Evolutionary conservation across 2,113 vertebrate species (phyloP), one percentile per base, ranked within the genome.

Genomic region (Cepphus grylle): DNA sequence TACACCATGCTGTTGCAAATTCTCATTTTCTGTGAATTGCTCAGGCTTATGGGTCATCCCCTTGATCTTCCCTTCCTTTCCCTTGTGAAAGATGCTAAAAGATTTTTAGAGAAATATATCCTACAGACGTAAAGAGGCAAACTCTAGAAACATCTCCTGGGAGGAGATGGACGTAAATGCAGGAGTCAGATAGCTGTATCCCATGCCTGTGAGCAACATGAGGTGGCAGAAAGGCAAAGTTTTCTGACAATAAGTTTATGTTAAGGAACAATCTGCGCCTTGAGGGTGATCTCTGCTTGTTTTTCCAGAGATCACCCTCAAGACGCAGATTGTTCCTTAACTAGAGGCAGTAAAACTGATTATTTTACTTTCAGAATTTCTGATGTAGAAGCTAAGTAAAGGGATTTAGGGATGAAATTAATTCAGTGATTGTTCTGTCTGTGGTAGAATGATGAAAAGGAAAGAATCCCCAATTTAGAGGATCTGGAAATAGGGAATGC

Each of bases 361-460:
- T 70, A 71, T 65, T 92, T 74, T 53, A 38, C 72, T 85, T 94
- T 73, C 36, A 70, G 70, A 86, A 77, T 61, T 80, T 49, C 58
- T 92, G 32, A 26, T 82, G 52, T 80, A 77, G 61, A 73, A 79
- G 58, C 21, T 85, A 77, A 89, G 56, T 81, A 88, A 89, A 91
- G n/a, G 42, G 66, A 95, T 89, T 93, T 93, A 89, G 62, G 62
- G 50, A 43, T 89, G 19, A 77, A 94, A 91, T 93, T 65, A 93
- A 89, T 93, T 82, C 70, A 74, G 30, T 52, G 77, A 67, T 90
- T 89, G n/a, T 58, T 77, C 58, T 76, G 26, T 52, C 66, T 1
- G 0, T 50, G 49, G 55, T 42, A 56, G 53, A 90, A 73, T 63
- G 42, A 77, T 76, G 77, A 82, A 77, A 70, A 15, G 19, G 25